A percentile compares a stretch with the other conserved stretches of the same genome.
Evolutionary conservation across 2,888 invertebrate genomes (phyloP).

Genomic region (Marasmarcha lunaedactyla): DNA sequence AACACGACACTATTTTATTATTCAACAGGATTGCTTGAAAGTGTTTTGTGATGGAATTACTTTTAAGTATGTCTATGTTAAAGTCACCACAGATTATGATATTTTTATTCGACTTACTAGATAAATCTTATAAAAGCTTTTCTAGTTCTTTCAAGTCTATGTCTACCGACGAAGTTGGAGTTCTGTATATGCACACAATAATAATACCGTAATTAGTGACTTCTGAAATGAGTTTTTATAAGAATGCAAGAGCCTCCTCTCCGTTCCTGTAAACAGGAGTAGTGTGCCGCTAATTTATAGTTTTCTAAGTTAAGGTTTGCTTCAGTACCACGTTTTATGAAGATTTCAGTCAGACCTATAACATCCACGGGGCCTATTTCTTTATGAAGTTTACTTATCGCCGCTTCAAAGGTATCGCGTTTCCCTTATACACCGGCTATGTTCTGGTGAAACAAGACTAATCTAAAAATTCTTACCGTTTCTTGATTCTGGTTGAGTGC

Average conservation of each 20-base stretch:
- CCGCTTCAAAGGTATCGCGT: conserved; percentile 7
- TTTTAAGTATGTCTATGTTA: conserved; percentile 7
- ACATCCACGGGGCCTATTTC: conserved; percentile 3
- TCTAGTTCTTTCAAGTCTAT: background rate
- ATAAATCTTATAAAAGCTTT: background rate
- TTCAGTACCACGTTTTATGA: too few relatives aligned
- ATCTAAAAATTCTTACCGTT: background rate
- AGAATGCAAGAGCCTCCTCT: conserved; percentile 7
- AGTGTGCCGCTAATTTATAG: conserved; percentile 7
- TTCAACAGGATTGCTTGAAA: conserved; percentile 2
- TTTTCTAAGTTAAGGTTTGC: conserved; percentile 4
- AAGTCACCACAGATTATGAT: conserved; percentile 7
- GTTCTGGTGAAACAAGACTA: conserved; percentile 7
- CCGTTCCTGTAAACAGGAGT: background rate
- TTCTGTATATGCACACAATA: conserved; percentile 4
- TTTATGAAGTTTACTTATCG: conserved; percentile 4
- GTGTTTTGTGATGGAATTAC: background rate
- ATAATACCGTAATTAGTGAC: conserved; percentile 1
- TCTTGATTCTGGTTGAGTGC: background rate
- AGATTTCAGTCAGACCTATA: too few relatives aligned
- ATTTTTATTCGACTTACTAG: background rate
- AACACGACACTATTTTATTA: conserved; percentile 8
- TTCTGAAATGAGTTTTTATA: conserved; percentile 2
- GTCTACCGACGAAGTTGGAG: background rate
- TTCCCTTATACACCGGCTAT: conserved; percentile 13